phyloP scores from a whole-genome alignment of 2,113 vertebrate species.

The Oreochromis tanganicae region DNA sequence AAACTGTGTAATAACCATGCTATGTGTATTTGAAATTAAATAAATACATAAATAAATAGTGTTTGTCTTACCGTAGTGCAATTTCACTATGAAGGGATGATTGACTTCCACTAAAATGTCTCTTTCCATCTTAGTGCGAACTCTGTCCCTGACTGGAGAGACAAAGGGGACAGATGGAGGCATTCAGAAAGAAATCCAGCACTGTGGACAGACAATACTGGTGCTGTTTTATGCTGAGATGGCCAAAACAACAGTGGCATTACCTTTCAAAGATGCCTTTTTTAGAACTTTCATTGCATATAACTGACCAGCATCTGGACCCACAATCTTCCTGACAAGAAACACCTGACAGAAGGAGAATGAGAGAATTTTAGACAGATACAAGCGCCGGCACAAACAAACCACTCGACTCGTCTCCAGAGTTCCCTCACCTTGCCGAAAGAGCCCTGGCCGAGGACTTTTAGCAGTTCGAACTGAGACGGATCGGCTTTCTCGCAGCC shows the following conservation, averaged over 20 bases:
- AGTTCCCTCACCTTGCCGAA: constrained; percentile 87
- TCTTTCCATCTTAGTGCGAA: constrained; percentile 97
- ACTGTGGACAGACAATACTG: background rate
- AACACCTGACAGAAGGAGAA: constrained; percentile 78
- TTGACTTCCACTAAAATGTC: constrained; percentile 98
- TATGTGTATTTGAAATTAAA: background rate
- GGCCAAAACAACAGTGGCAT: background rate
- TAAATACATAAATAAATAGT: background rate
- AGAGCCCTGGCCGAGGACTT: constrained; percentile 95
- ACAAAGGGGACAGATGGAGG: background rate
- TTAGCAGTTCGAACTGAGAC: constrained; percentile 93
- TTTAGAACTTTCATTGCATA: constrained; percentile 99
- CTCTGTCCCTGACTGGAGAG: constrained; percentile 87
- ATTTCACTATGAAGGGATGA: constrained; percentile 98
- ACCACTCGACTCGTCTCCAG: background rate
- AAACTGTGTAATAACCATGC: background rate
- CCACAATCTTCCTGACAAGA: constrained; percentile 89
- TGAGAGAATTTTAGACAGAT: background rate
- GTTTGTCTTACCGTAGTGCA: constrained; percentile 90
- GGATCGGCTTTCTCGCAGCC: constrained; percentile 97
- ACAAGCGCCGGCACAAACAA: background rate
- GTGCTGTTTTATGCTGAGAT: background rate
- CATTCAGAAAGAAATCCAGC: constrained; percentile 34
- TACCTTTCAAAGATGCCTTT: constrained; percentile 98
- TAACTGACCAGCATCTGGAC: constrained; percentile 91